Evolutionary conservation across 2,888 invertebrate species (phyloP).

Genomic region (Clostera curtula): DNA sequence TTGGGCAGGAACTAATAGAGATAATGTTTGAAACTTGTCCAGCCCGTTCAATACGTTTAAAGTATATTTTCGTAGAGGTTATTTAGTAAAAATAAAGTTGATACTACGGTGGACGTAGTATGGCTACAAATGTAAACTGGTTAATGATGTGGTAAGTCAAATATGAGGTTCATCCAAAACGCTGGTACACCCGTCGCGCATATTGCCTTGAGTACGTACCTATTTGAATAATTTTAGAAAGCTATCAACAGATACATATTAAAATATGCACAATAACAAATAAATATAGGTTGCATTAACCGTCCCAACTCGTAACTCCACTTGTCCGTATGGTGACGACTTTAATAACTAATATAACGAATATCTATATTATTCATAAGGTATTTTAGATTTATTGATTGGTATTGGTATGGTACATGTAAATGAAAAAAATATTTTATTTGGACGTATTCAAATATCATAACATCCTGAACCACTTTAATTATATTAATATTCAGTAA

Average conservation of each 20-base stretch:
- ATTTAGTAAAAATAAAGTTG: constrained; percentile 11
- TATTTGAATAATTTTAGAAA: constrained; percentile 48
- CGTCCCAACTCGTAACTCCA: constrained; percentile 28
- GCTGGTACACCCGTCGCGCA: constrained; percentile 27
- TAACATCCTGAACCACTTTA: too few relatives aligned
- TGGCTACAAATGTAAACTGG: constrained; percentile 41
- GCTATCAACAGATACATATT: constrained; percentile 39
- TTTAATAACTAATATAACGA: too few relatives aligned
- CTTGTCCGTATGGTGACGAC: too few relatives aligned
- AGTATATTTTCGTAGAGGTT: constrained; percentile 8
- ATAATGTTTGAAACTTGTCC: constrained; percentile 5
- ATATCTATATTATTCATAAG: too few relatives aligned
- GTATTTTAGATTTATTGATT: too few relatives aligned
- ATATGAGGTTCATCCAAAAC: constrained; percentile 38
- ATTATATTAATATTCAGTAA: too few relatives aligned
- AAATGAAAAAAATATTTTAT: too few relatives aligned
- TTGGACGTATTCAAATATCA: too few relatives aligned
- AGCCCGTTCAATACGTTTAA: constrained; percentile 4
- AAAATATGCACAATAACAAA: constrained; percentile 31
- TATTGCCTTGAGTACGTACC: constrained; percentile 36
- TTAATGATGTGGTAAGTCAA: constrained; percentile 48
- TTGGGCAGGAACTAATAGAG: constrained; percentile 6
- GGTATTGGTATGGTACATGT: too few relatives aligned
- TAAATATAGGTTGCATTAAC: constrained; percentile 29
- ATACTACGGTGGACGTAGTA: constrained; percentile 16